A percentile compares a stretch with the other conserved stretches of the same genome.
Evolutionary conservation across 2,113 vertebrate species (phyloP).

Genomic region (Oncorhynchus masou): DNA sequence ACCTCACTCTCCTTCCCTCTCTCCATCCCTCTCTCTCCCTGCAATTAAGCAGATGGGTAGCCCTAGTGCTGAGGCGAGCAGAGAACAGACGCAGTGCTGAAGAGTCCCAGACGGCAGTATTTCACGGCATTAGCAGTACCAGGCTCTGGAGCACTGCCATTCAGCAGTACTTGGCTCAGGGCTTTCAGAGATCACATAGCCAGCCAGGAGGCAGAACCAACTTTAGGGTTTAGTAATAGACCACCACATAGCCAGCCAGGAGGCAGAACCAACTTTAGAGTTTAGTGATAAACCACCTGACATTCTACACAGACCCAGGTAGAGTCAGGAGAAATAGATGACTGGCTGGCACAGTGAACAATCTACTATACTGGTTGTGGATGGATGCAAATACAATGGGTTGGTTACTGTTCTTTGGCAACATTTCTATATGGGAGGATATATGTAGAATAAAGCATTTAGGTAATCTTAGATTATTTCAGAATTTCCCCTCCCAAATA

Average conservation of each 20-base stretch:
- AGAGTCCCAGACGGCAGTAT: conserved; percentile 32
- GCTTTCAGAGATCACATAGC: no score
- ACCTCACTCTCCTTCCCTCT: background rate
- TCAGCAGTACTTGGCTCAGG: background rate
- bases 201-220: no score
- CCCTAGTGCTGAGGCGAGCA: conserved; percentile 30
- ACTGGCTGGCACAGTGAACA: no score
- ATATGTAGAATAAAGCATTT: background rate
- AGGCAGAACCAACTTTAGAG: no score
- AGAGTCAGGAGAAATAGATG: no score
- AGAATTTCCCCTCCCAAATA: no score
- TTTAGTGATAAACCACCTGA: no score
- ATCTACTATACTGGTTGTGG: no score
- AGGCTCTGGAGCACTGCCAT: background rate
- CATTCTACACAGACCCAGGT: no score
- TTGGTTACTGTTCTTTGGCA: background rate
- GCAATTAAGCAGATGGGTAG: conserved; percentile 51
- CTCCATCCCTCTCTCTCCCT: background rate
- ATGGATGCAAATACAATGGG: background rate
- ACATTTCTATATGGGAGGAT: background rate
- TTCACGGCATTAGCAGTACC: conserved; percentile 54
- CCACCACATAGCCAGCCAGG: no score
- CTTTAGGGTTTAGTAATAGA: no score
- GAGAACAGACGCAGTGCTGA: conserved; percentile 53
- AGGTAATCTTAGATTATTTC: background rate